These are phyloP conservation scores for Caligus rogercresseyi DNA, from an alignment of 1,140 invertebrate species.

Conservation along the genomic window DNA sequence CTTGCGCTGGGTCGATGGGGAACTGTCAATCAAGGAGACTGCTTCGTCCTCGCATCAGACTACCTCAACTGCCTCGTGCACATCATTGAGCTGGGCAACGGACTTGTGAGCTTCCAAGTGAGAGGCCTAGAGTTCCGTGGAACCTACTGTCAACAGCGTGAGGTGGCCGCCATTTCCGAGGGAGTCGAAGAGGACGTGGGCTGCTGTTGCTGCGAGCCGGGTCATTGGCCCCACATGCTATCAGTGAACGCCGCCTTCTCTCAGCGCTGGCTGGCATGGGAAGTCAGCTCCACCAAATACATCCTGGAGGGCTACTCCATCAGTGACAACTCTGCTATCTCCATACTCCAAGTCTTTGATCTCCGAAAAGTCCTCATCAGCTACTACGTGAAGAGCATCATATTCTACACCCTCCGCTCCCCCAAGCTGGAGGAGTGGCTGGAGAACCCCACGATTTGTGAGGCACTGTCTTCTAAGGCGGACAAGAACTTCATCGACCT, in stretches of 20 bases:
- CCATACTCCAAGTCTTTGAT: slow-evolving; percentile 93
- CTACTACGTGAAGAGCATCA: slow-evolving; percentile 96
- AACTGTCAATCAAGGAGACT: slow-evolving; percentile 77
- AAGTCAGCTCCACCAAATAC: slow-evolving; percentile 77
- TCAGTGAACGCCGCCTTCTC: slow-evolving; percentile 88
- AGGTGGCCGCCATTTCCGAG: slow-evolving; percentile 94
- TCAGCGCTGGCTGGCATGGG: slow-evolving; percentile 94
- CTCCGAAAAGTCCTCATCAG: slow-evolving; percentile 88
- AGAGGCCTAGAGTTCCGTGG: slow-evolving; percentile 91
- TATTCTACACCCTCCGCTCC: slow-evolving; percentile 83
- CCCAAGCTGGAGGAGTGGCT: slow-evolving; percentile 78
- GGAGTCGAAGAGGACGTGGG: slow-evolving; percentile 84
- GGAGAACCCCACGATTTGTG: slow-evolving; percentile 50
- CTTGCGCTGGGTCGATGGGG: slow-evolving; percentile 76
- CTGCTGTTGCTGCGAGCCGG: slow-evolving; percentile 79
- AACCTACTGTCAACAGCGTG: slow-evolving; percentile 94
- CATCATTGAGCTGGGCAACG: slow-evolving; percentile 94
- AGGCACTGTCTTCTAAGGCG: slow-evolving; percentile 55
- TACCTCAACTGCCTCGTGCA: slow-evolving; percentile 95
- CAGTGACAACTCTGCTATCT: slow-evolving; percentile 85
- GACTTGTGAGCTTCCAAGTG: slow-evolving; percentile 93
- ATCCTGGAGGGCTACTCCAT: slow-evolving; percentile 95
- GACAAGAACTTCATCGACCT: slow-evolving; percentile 80
- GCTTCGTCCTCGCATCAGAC: slow-evolving; percentile 90
- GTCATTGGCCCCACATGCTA: slow-evolving; percentile 72